Percentiles rank a stretch among this genome's conserved stretches.
Evolutionary conservation across 2,888 invertebrate species (phyloP).

Genomic region (Caenorhabditis parvicauda): DNA sequence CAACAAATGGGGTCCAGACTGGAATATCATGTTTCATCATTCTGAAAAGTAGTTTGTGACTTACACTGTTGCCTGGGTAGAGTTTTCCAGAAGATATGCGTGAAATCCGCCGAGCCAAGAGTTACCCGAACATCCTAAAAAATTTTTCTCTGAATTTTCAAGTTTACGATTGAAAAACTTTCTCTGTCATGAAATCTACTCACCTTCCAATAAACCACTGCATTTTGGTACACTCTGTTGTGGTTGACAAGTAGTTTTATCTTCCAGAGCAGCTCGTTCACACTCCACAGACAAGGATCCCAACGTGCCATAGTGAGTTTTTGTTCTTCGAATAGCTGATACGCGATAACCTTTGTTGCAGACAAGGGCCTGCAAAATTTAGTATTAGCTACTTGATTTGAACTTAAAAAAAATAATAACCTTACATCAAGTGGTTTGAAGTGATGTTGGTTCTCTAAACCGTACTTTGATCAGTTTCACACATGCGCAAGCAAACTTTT

Average conservation of each 20-base stretch:
- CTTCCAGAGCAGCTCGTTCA: conserved; percentile 36
- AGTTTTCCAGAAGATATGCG: conserved; percentile 54
- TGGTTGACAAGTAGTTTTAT: conserved; percentile 34
- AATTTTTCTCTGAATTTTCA: not conserved
- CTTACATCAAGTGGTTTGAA: too few species aligned
- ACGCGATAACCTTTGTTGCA: conserved; percentile 44
- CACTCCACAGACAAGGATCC: conserved; percentile 45
- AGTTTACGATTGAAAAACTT: not conserved
- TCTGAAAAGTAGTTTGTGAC: conserved; percentile 4
- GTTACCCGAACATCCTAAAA: conserved; percentile 50
- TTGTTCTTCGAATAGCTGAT: conserved; percentile 32
- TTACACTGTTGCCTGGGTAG: conserved; percentile 54
- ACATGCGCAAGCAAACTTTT: too few species aligned
- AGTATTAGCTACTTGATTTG: too few species aligned
- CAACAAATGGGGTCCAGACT: conserved; percentile 61
- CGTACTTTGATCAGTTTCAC: too few species aligned
- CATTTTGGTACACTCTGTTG: conserved; percentile 44
- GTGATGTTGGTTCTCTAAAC: too few species aligned
- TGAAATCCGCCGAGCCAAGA: conserved; percentile 60
- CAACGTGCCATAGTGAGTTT: conserved; percentile 31
- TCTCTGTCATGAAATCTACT: not conserved
- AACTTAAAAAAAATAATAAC: not conserved
- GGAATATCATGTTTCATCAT: conserved; percentile 3
- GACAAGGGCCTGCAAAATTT: conserved; percentile 31
- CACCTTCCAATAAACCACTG: conserved; percentile 31